phyloP scores from a whole-genome alignment of 2,797 vertebrate species.

The Rousettus madagascariensis region DNA sequence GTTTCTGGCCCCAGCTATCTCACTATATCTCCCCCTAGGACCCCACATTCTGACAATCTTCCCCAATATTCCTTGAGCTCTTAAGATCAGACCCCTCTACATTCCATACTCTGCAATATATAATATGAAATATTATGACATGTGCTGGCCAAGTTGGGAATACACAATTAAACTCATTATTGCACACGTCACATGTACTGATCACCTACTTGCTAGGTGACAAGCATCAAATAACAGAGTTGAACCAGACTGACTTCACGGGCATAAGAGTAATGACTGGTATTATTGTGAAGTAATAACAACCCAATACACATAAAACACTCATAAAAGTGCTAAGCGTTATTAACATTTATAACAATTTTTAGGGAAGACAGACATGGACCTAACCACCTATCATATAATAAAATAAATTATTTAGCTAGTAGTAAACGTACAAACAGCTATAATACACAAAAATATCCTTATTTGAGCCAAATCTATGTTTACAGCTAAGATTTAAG shows the following conservation, averaged over 20 bases:
- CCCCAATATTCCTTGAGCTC: neutral
- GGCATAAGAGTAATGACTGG: neutral
- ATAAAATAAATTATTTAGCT: conserved; percentile 29
- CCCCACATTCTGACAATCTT: neutral
- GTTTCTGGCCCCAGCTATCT: neutral
- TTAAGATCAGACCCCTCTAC: neutral
- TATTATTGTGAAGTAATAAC: neutral
- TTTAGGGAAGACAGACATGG: neutral
- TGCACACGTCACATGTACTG: neutral
- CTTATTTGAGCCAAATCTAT: neutral
- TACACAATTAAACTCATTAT: neutral
- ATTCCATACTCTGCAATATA: neutral
- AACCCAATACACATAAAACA: neutral
- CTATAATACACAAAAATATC: neutral
- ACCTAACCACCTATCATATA: neutral
- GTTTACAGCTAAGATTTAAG: neutral
- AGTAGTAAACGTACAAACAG: neutral
- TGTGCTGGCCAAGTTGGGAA: neutral
- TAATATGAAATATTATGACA: neutral
- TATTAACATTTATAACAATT: neutral
- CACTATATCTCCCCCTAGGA: neutral
- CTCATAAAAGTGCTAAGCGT: neutral
- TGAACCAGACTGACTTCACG: neutral
- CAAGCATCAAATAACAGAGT: neutral
- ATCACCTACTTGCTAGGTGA: neutral